Evolutionary conservation across 2,888 invertebrate genomes (phyloP).

Genomic region (Acanthosepion esculentum): DNA sequence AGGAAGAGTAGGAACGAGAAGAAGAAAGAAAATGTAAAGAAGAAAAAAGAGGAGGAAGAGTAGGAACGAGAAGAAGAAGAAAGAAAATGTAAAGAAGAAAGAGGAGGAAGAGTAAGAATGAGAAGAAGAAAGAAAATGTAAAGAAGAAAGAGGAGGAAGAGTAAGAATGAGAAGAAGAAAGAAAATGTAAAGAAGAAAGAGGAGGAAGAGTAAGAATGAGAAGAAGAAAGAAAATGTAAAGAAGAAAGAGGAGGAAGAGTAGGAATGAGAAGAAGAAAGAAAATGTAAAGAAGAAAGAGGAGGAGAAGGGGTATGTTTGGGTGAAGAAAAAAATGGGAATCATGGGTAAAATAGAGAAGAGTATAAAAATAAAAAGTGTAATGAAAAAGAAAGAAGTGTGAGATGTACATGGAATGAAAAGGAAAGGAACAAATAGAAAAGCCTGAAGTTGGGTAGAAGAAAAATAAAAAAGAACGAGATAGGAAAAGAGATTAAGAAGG

Average conservation of each 20-base stretch:
- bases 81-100: neutral
- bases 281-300: neutral
- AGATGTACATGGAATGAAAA: too few species aligned
- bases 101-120: neutral
- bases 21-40: neutral
- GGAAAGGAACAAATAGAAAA: too few species aligned
- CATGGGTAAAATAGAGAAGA: too few species aligned
- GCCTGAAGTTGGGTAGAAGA: too few species aligned
- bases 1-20: too few species aligned
- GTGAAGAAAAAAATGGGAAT: neutral
- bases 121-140: too few species aligned
- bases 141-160: too few species aligned
- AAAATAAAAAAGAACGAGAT: too few species aligned
- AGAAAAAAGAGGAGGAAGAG: neutral
- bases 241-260: fast-evolving
- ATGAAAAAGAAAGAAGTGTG: too few species aligned
- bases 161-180: neutral
- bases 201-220: neutral
- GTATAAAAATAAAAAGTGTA: too few species aligned
- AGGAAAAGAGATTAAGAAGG: too few species aligned
- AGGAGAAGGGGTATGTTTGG: too few species aligned
- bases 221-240: neutral
- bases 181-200: neutral
- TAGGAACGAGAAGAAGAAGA: neutral
- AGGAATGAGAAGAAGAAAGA: neutral